Percentiles rank a stretch among this genome's conserved stretches.
Conservation (phyloP, 2,113 vertebrate genomes). For the Vulpes lagopus region DNA sequence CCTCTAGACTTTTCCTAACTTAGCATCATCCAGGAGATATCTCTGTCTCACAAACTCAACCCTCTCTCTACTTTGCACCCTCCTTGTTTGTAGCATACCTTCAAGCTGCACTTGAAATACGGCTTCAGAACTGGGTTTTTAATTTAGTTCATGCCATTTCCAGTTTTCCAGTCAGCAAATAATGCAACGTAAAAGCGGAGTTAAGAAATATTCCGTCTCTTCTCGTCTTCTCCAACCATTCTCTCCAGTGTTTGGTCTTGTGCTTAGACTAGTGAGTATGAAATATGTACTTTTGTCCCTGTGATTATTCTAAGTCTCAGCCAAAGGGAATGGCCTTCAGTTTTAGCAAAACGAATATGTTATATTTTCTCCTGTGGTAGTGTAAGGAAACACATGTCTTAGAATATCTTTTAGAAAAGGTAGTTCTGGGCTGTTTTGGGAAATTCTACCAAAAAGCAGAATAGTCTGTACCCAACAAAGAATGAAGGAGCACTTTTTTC, state of each 20-base stretch:
- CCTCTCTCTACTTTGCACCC: not conserved
- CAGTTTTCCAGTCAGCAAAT: not conserved
- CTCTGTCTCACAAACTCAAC: not conserved
- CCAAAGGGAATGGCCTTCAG: not conserved
- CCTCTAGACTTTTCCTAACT: not conserved
- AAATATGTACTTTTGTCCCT: not conserved
- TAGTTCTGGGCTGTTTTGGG: not conserved
- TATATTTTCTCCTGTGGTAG: not conserved
- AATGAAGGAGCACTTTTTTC: not conserved
- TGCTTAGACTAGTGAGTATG: not conserved
- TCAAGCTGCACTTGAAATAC: not conserved
- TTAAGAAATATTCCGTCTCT: not conserved
- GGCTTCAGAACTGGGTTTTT: not conserved
- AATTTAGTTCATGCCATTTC: not conserved
- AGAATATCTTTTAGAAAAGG: not conserved
- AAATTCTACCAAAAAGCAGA: not conserved
- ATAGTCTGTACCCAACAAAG: not conserved
- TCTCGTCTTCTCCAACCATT: not conserved
- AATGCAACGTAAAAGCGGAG: not conserved
- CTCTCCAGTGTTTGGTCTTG: not conserved
- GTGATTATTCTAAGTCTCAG: not conserved
- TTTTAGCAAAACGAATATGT: not conserved
- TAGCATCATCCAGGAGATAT: not conserved
- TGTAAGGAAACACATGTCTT: not conserved
- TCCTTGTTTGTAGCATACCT: no score